phyloP scores from a whole-genome alignment of 2,113 vertebrate species.

The Pogonocichla stellata region DNA sequence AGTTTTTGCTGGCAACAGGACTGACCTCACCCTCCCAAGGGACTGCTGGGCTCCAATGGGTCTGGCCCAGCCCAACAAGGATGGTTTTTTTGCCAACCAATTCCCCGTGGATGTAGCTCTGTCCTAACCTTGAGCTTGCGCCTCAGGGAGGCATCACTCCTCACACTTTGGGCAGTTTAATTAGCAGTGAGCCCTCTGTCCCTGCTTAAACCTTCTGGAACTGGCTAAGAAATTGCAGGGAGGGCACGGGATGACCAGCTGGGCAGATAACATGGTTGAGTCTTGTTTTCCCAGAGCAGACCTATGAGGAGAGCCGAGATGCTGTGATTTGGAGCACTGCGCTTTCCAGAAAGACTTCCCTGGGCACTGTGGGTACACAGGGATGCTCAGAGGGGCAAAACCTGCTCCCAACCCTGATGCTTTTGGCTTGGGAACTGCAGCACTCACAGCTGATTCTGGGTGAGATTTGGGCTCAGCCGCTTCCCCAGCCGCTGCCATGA shows the following conservation, averaged over 20 bases:
- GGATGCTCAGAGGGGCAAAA: neutral
- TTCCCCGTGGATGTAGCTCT: neutral
- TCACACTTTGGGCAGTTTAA: neutral
- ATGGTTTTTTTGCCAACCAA: neutral
- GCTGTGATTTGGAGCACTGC: fast-evolving
- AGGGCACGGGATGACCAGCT: neutral
- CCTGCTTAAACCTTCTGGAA: neutral
- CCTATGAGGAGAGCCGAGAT: fast-evolving
- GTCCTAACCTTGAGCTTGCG: neutral
- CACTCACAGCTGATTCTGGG: neutral
- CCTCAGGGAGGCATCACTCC: neutral
- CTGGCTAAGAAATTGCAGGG: neutral
- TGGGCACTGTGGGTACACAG: neutral
- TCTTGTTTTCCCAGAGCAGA: neutral
- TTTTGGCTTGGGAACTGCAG: neutral
- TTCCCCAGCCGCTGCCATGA: fast-evolving
- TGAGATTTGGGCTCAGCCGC: neutral
- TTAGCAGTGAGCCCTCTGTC: neutral
- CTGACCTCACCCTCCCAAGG: neutral
- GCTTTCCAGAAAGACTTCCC: neutral
- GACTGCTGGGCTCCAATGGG: neutral
- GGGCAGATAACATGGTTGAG: neutral
- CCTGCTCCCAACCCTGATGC: neutral
- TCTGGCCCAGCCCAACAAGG: neutral
- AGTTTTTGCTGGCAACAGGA: neutral